Evolutionary conservation across 30 jellyfish, hydroid and myxozoan species (phyloP).

Genomic region (Turritopsis rubra): DNA sequence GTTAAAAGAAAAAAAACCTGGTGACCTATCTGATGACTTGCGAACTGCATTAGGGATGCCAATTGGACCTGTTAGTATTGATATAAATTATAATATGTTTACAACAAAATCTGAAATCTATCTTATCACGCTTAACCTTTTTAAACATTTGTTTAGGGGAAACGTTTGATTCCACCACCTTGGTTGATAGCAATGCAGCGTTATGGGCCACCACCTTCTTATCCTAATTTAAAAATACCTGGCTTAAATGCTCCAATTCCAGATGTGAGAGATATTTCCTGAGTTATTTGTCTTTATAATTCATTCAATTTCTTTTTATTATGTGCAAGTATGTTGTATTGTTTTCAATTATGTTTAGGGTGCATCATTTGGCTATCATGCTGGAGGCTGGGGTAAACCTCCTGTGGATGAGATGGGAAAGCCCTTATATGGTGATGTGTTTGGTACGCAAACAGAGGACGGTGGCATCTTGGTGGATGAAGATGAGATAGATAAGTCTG

Average conservation of each 20-base stretch:
- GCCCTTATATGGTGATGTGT: conserved; percentile 99
- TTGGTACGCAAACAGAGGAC: conserved; percentile 83
- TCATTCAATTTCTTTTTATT: background rate
- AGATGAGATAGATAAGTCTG: conserved; percentile 77
- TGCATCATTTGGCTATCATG: conserved; percentile 99
- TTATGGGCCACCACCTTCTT: conserved; percentile 99
- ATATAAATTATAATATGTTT: background rate
- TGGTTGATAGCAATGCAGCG: conserved; percentile 99
- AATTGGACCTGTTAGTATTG: conserved; percentile 83
- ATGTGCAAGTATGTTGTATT: background rate
- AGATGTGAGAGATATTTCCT: conserved; percentile 48
- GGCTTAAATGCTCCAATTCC: conserved; percentile 99
- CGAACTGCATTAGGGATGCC: conserved; percentile 99
- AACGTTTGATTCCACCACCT: conserved; percentile 99
- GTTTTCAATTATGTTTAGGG: conserved; percentile 55
- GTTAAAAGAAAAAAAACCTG: conserved; percentile 96
- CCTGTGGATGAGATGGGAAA: conserved; percentile 99
- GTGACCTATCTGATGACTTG: conserved; percentile 95
- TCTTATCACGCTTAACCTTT: background rate
- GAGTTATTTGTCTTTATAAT: background rate
- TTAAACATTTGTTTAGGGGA: conserved; percentile 51
- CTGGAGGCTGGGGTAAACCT: conserved; percentile 99
- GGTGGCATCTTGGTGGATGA: conserved; percentile 55
- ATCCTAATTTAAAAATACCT: conserved; percentile 93
- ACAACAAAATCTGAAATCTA: background rate